These are phyloP conservation scores for Netelia fuscicornis DNA, from an alignment of 2,888 invertebrate species.

Conservation along the genomic window DNA sequence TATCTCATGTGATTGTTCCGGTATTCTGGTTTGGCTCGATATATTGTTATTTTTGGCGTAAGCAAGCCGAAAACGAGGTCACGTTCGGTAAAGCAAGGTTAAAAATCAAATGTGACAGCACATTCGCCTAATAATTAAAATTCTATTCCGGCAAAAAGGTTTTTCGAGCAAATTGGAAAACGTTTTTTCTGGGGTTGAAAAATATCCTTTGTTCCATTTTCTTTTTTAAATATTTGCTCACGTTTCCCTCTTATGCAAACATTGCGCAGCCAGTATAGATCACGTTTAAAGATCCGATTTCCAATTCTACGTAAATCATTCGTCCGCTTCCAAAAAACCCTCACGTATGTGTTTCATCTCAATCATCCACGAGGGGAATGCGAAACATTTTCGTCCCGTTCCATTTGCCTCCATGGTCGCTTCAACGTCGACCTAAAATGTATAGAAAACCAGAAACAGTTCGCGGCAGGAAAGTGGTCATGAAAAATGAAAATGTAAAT, in stretches of 20 bases:
- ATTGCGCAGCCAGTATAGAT: background rate
- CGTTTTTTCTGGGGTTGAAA: constrained; percentile 7
- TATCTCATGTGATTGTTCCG: background rate
- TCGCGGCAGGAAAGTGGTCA: constrained; percentile 22
- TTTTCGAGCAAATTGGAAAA: constrained; percentile 11
- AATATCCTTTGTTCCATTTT: constrained; percentile 1
- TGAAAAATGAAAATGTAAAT: constrained; percentile 52
- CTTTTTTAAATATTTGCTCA: constrained; percentile 33
- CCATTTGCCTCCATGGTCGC: background rate
- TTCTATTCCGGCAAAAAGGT: constrained; percentile 28
- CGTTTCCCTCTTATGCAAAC: constrained; percentile 20
- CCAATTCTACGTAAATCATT: constrained; percentile 41
- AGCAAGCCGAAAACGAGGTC: background rate
- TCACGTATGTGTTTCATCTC: constrained; percentile 23
- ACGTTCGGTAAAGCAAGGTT: background rate
- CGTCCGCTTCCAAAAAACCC: constrained; percentile 6
- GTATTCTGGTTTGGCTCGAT: background rate
- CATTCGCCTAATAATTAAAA: constrained; percentile 47
- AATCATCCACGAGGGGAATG: constrained; percentile 29
- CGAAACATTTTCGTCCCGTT: constrained; percentile 9
- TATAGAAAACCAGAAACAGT: constrained; percentile 34
- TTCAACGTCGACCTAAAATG: constrained; percentile 45
- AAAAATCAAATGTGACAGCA: background rate
- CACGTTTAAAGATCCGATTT: constrained; percentile 29
- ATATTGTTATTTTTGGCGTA: background rate